Evolutionary conservation across 2,113 vertebrate genomes (phyloP).

Genomic region (Silurus meridionalis): DNA sequence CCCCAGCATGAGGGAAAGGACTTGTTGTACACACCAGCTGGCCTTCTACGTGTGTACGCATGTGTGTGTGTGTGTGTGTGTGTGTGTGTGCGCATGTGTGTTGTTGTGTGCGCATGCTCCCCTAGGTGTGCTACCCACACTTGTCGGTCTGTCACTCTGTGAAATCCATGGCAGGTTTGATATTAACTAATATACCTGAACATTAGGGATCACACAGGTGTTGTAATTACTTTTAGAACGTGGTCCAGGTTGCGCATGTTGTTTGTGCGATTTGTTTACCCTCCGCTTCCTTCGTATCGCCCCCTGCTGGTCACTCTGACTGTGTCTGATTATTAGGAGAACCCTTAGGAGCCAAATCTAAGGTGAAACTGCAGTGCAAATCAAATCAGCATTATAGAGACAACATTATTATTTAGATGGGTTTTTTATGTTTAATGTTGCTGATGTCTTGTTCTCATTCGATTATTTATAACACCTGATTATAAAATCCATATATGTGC

Average conservation of each 20-base stretch:
- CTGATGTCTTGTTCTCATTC: neutral
- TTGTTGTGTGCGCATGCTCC: neutral
- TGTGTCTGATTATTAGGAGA: neutral
- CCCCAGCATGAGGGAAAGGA: conserved; percentile 34
- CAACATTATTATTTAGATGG: neutral
- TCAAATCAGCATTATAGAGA: neutral
- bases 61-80: conserved; percentile 14
- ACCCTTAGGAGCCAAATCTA: neutral
- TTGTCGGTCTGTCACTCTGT: conserved; percentile 34
- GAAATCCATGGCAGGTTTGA: conserved; percentile 15
- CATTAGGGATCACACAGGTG: conserved; percentile 14
- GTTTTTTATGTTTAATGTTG: too few species aligned
- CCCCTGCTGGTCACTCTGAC: neutral
- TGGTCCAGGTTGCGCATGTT: neutral
- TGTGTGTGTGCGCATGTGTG: neutral
- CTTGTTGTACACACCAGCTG: conserved; percentile 55
- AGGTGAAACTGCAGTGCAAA: neutral
- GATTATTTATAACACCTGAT: neutral
- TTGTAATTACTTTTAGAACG: conserved; percentile 15
- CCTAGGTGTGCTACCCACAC: conserved; percentile 34
- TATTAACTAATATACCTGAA: conserved; percentile 32
- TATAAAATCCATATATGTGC: too few species aligned
- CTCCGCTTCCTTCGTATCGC: neutral
- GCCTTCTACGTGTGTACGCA: conserved; percentile 34
- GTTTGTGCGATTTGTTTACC: conserved; percentile 20